Percentiles rank a stretch among this genome's conserved stretches.
These are phyloP conservation scores for Leptodactylus fuscus DNA, from an alignment of 2,113 vertebrate genomes.

Conservation along the genomic window DNA sequence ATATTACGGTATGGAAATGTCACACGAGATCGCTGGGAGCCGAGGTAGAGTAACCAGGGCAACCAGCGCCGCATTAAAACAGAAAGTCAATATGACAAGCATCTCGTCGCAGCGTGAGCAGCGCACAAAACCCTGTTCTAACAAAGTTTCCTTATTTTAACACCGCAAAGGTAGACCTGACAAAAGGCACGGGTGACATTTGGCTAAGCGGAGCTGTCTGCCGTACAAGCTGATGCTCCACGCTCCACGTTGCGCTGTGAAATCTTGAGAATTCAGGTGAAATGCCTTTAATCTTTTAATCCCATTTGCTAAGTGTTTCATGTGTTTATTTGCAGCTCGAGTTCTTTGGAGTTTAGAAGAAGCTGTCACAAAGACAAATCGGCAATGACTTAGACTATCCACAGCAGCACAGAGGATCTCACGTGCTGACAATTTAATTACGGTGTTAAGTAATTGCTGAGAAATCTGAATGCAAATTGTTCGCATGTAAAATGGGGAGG, in stretches of 20 bases:
- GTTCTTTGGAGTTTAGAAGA: neutral
- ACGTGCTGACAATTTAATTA: neutral
- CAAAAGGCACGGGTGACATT: neutral
- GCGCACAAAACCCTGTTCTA: neutral
- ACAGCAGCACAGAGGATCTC: neutral
- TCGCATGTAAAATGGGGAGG: neutral
- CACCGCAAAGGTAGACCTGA: neutral
- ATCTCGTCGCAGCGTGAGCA: slow-evolving; percentile 22
- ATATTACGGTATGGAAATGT: slow-evolving; percentile 17
- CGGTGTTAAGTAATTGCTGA: neutral
- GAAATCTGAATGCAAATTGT: neutral
- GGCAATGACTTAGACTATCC: no score
- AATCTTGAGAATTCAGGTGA: neutral
- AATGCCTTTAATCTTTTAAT: neutral
- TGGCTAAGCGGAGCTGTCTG: neutral
- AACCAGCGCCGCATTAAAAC: slow-evolving; percentile 10
- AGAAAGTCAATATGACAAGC: slow-evolving; percentile 32
- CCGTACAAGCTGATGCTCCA: neutral
- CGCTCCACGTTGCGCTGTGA: neutral
- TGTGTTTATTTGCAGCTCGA: neutral
- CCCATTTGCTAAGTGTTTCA: neutral
- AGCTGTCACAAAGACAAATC: neutral
- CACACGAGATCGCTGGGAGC: neutral
- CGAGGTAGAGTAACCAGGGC: slow-evolving; percentile 26
- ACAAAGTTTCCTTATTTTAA: slow-evolving; percentile 11